Evolutionary conservation across 2,888 invertebrate species (phyloP), one percentile per base, ranked within the genome.

Genomic region (Vandiemenella viatica): DNA sequence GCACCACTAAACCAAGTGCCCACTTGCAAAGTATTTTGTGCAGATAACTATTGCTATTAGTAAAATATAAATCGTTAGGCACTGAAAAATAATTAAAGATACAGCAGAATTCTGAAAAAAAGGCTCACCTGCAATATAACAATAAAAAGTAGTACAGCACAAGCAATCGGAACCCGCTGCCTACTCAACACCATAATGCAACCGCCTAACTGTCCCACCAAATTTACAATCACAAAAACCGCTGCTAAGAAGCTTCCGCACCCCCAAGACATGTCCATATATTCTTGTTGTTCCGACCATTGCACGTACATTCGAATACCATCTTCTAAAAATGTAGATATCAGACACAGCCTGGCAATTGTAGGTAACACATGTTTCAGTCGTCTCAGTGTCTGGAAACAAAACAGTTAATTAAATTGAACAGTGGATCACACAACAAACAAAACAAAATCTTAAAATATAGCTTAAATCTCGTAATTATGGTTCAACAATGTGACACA

Each of bases 251-350:
- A 83, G 62, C 81, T 82, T 41, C 97, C 97, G 71, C 96, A 95
- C 42, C 86, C 83, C 98, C 96, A 97, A 13, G 91, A 89, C 73
- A 88, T 82, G 65, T 93, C 85, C 91, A 97, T 96, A 67, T 95
- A 97, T 65, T 95, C 93, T 40, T 92, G 75, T 67, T 96, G 96
- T 63, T 97, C 95, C 48, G 79, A 79, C 96, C 96, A 97, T 67
- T 99, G 98, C 63, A 91, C 86, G 85, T 93, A 98, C 98, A 99
- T 99, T 53, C 98, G 80, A 52, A 98, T 76, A 1, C 98, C 98
- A 74, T 99, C 98, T 71, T 98, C 98, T 54, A 98, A 75, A 73
- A 99, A 99, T 59, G 98, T 99, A 59, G 95, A 92, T 64, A 98
- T 93, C 52, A 99, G 79, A 67, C 96, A 99, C 53, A 98, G 72